phyloP scores from a whole-genome alignment of 2,888 invertebrate species.

The Drosophila merina region DNA sequence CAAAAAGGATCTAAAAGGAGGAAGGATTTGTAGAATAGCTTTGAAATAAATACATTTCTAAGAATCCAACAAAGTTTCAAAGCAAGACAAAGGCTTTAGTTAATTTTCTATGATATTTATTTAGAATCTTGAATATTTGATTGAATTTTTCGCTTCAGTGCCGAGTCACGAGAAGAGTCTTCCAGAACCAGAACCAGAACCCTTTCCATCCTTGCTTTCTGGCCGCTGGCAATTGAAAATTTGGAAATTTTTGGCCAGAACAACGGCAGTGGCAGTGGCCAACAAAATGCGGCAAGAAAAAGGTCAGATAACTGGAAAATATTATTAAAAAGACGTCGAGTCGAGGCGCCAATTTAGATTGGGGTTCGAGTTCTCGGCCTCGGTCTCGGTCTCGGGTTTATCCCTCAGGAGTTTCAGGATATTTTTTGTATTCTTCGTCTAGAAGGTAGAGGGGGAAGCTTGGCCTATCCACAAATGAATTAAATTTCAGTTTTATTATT shows the following conservation, averaged over 20 bases:
- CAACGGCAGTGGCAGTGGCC: slow-evolving; percentile 8
- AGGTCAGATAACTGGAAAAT: slow-evolving; percentile 81
- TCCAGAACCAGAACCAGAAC: not conserved
- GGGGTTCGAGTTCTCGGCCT: slow-evolving; percentile 22
- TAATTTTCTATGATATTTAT: not conserved
- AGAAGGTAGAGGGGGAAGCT: slow-evolving; percentile 38
- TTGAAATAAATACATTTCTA: too few relatives aligned
- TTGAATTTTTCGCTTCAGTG: not conserved
- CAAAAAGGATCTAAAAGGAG: too few relatives aligned
- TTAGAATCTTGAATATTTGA: slow-evolving; percentile 1
- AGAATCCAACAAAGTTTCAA: too few relatives aligned
- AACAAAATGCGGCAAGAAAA: slow-evolving; percentile 60
- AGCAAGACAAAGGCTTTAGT: not conserved
- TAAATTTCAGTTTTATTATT: slow-evolving; percentile 82
- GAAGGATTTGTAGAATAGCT: too few relatives aligned
- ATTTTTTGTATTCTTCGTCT: slow-evolving; percentile 24
- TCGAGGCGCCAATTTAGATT: slow-evolving; percentile 54
- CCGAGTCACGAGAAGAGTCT: not conserved
- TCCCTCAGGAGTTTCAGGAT: slow-evolving; percentile 64
- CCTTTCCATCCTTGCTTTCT: slow-evolving; percentile 22
- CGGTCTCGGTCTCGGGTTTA: slow-evolving; percentile 39
- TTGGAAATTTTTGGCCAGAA: slow-evolving; percentile 30
- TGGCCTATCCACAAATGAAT: slow-evolving; percentile 82
- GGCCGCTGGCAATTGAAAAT: slow-evolving; percentile 28
- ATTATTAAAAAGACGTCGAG: slow-evolving; percentile 66